Base-by-base conservation (phyloP, 2,888 invertebrate genomes). In the Hypolimnas misippus region DNA sequence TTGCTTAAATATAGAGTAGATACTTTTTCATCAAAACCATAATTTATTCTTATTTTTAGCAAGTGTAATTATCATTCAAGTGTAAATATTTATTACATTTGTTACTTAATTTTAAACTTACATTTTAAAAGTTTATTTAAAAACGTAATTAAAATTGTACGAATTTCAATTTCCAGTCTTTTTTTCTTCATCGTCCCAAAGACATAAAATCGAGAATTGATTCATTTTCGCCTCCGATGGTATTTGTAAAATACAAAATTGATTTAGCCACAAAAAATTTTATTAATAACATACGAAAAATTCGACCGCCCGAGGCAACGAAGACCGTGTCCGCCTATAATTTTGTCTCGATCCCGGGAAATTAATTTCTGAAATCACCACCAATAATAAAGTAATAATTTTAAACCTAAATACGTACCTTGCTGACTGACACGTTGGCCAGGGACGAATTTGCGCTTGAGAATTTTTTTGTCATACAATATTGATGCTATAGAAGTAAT, bases 381-480 rank as follows among this genome's bases (percentile, higher is more conserved):
- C 80, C 84, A 82, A 86, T 89, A 89, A 90, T 85, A 86, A 91
- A 90, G 87, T 87, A 83, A 89, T 91, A 90, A 91, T 89, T 91
- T 86, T 83, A 73, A 76, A 78, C 78, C 79, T 76, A 84, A 89
- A 87, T 86, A 81, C 79, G 83, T 83, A 83, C 82, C 79, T 79
- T 76, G 71, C 74, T 72, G 79, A 77, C 83, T 79, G 79, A 75
- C 79, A 77, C 71, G 76, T 71, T 73, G 59, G 69, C 51, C 82
- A 81, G 89, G 69, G 76, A 63, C 72, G 86, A 4, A 69, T 59
- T 44, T n/a, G 57, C 35, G 35, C 2, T 7, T 21, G 7, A 58
- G 19, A 33, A 56, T 46, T 14, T 44, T 14, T 17, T 8, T 12
- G 7, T 40, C 12, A 12, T 35, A 35, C 8, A 12, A 35, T 12